Evolutionary conservation across 2,113 vertebrate genomes (phyloP).

Genomic region (Bubalus kerabau): DNA sequence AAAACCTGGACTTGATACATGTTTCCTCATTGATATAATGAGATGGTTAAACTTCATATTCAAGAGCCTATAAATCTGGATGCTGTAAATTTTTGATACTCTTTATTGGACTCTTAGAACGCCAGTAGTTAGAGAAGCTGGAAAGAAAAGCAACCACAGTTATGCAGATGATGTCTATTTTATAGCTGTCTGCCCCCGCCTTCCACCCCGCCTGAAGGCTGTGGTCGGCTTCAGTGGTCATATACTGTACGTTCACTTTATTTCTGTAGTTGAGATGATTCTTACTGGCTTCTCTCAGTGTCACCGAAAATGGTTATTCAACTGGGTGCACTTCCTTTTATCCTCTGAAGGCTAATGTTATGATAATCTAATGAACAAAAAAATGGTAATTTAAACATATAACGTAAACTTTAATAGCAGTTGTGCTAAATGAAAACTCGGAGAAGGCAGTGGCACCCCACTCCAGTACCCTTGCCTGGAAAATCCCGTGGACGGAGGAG

Average conservation of each 20-base stretch:
- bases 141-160: neutral
- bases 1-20: neutral
- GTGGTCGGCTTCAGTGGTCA: neutral
- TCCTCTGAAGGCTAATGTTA: neutral
- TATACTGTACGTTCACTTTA: neutral
- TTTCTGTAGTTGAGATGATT: conserved; percentile 2
- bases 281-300: neutral
- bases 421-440: neutral
- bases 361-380: neutral
- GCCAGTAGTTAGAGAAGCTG: neutral
- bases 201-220: neutral
- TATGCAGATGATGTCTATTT: neutral
- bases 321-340: neutral
- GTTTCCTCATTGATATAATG: neutral
- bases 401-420: neutral
- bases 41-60: neutral
- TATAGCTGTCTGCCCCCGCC: neutral
- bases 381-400: neutral
- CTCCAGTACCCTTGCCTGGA: too few relatives aligned
- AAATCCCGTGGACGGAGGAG: too few relatives aligned
- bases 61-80: neutral
- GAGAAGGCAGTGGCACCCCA: too few relatives aligned
- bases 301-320: conserved; percentile 3
- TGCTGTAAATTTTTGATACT: neutral
- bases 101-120: neutral